Conservation (phyloP, 2,888 invertebrate species). For the Sphaeridia pumilis region DNA sequence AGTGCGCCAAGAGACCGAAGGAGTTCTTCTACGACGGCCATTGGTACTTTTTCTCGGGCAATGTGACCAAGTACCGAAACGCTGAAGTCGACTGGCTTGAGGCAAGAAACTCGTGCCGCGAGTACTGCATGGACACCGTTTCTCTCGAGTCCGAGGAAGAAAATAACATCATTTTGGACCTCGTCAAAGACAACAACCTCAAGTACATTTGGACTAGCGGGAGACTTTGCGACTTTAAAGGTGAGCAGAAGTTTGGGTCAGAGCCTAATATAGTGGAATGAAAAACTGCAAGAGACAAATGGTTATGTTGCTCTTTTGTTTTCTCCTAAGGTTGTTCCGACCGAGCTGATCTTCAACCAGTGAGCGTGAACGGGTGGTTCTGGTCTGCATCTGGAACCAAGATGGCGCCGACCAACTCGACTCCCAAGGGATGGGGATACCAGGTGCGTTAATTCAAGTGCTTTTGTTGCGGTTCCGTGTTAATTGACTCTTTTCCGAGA, state of each 20-base stretch:
- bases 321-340: constrained; percentile 59
- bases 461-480: not conserved
- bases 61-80: constrained; percentile 61
- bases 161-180: constrained; percentile 40
- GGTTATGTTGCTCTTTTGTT: not conserved
- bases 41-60: constrained; percentile 78
- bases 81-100: constrained; percentile 81
- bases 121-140: constrained; percentile 88
- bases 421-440: constrained; percentile 30
- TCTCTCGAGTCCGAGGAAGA: constrained; percentile 81
- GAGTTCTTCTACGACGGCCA: constrained; percentile 55
- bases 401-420: constrained; percentile 64
- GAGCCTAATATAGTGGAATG: not conserved
- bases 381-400: constrained; percentile 88
- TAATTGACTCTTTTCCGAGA: constrained; percentile 1
- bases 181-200: constrained; percentile 22
- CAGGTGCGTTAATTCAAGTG: constrained; percentile 18
- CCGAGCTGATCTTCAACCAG: constrained; percentile 67
- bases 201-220: constrained; percentile 83
- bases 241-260: constrained; percentile 12
- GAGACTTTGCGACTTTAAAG: constrained; percentile 78
- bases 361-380: constrained; percentile 81
- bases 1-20: constrained; percentile 31
- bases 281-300: not conserved
- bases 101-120: constrained; percentile 77